phyloP scores from a whole-genome alignment of 2,888 invertebrate genomes.

The Podotricha telesiphe region DNA sequence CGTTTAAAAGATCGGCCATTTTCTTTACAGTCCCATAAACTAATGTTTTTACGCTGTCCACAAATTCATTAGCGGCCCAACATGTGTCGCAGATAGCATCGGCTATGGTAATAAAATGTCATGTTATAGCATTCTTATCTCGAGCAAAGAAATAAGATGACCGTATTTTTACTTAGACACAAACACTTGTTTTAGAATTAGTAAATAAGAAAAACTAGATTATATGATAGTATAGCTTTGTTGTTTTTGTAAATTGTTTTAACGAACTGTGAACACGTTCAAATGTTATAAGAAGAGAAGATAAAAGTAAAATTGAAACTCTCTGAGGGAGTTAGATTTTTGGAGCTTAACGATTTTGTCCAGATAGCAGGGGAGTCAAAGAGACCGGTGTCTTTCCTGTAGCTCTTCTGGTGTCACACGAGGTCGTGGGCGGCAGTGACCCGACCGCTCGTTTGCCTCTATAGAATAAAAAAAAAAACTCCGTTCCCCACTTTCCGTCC shows the following conservation, averaged over 20 bases:
- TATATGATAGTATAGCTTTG: neutral
- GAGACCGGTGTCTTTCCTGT: too few species aligned
- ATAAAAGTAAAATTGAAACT: too few species aligned
- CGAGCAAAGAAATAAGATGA: constrained; percentile 40
- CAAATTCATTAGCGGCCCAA: constrained; percentile 71
- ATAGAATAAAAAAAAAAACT: too few species aligned
- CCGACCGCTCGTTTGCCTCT: too few species aligned
- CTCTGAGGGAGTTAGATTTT: too few species aligned
- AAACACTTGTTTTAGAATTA: constrained; percentile 3
- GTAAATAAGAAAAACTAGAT: neutral
- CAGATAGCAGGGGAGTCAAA: too few species aligned
- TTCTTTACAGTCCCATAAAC: constrained; percentile 24
- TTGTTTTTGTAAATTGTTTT: neutral
- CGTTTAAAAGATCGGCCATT: constrained; percentile 23
- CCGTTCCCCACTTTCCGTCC: too few species aligned
- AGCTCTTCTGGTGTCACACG: too few species aligned
- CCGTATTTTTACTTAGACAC: constrained; percentile 33
- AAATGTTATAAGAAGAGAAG: too few species aligned
- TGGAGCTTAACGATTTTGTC: too few species aligned
- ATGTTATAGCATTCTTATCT: constrained; percentile 57
- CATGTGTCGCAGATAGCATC: constrained; percentile 77
- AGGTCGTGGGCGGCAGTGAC: too few species aligned
- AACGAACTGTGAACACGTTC: too few species aligned
- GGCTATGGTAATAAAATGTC: constrained; percentile 62
- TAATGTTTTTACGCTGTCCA: constrained; percentile 57